phyloP scores from a whole-genome alignment of 2,113 vertebrate genomes.

The Numida meleagris region DNA sequence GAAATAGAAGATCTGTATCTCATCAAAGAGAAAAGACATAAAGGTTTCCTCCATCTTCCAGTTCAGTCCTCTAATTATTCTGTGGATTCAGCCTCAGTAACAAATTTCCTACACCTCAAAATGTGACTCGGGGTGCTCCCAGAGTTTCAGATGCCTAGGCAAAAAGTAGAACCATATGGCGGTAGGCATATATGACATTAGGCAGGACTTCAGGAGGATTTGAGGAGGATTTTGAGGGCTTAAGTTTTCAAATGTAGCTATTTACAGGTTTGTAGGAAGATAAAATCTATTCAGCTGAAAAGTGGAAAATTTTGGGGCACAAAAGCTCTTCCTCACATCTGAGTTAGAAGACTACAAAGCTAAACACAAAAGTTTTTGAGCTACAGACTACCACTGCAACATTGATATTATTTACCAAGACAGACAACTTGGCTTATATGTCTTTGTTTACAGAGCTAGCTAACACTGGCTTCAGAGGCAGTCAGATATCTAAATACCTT shows the following conservation, averaged over 20 bases:
- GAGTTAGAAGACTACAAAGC: background rate
- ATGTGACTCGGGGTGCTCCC: background rate
- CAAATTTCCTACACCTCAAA: background rate
- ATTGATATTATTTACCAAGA: background rate
- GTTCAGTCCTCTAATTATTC: background rate
- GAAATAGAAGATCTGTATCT: background rate
- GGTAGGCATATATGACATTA: background rate
- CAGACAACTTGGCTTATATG: background rate
- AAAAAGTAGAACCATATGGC: background rate
- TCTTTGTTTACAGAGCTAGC: background rate
- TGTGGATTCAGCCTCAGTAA: background rate
- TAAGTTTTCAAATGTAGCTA: background rate
- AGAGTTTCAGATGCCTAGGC: background rate
- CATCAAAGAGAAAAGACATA: background rate
- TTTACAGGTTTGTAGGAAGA: background rate
- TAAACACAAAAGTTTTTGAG: background rate
- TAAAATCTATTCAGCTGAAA: background rate
- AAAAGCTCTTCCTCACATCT: background rate
- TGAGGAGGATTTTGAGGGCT: background rate
- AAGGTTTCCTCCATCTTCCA: background rate
- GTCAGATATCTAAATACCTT: background rate
- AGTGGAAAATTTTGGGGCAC: background rate
- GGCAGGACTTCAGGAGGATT: background rate
- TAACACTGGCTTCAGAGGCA: background rate
- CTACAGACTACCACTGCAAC: background rate